A percentile compares a stretch with the other conserved stretches of the same genome.
These are phyloP conservation scores for Neocloeon triangulifer DNA, from an alignment of 1,140 invertebrate species.

Conservation along the genomic window DNA sequence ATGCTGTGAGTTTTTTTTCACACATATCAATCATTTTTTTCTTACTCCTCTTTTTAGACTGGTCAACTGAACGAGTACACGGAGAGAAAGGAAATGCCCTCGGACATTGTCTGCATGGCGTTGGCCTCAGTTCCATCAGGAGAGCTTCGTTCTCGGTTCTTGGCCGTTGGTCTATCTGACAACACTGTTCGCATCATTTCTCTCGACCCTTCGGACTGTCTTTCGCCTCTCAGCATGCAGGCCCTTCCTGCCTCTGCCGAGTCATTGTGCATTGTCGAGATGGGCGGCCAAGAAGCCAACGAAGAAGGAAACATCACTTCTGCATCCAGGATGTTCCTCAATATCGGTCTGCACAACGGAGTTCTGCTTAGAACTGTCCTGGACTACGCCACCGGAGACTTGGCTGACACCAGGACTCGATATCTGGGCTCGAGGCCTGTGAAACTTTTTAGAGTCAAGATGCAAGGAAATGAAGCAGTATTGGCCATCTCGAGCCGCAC, in stretches of 20 bases:
- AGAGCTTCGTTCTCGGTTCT: conserved; percentile 86
- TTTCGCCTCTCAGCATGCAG: conserved; percentile 87
- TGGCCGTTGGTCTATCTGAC: conserved; percentile 90
- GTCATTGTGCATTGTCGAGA: conserved; percentile 91
- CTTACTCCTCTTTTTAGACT: conserved; percentile 35
- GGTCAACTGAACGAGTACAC: conserved; percentile 97
- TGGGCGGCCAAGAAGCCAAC: conserved; percentile 42
- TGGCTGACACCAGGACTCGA: conserved; percentile 89
- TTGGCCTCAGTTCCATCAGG: conserved; percentile 83
- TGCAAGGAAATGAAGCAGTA: conserved; percentile 88
- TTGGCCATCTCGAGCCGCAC: conserved; percentile 93
- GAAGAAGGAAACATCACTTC: conserved; percentile 29
- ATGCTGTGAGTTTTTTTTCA: conserved; percentile 49
- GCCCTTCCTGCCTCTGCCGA: conserved; percentile 89
- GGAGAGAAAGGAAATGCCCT: conserved; percentile 86
- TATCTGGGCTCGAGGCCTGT: conserved; percentile 89
- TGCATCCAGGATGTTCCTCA: conserved; percentile 69
- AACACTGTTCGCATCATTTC: conserved; percentile 96
- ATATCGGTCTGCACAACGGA: conserved; percentile 96
- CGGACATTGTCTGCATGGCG: conserved; percentile 97
- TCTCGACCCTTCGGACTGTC: conserved; percentile 83
- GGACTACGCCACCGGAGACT: conserved; percentile 89
- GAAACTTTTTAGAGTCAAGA: conserved; percentile 82
- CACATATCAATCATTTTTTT: conserved; percentile 11
- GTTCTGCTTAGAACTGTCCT: conserved; percentile 85